Percentiles rank a stretch among this genome's conserved stretches.
These are phyloP conservation scores for Cheilosia urbana DNA, from an alignment of 2,888 invertebrate genomes.

Conservation along the genomic window DNA sequence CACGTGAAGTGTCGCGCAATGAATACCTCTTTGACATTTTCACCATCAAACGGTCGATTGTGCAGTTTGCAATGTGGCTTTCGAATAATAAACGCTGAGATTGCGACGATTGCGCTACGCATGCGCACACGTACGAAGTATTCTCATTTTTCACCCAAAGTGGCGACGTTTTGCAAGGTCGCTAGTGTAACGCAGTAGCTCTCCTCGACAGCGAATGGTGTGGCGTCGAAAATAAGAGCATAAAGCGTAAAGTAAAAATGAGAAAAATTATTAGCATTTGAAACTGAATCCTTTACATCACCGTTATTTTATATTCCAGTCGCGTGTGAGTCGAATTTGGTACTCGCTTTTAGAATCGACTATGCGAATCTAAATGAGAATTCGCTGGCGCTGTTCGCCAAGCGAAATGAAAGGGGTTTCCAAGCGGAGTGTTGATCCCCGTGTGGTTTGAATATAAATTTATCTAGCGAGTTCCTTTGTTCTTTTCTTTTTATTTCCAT, in stretches of 20 bases:
- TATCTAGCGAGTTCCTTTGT: background rate
- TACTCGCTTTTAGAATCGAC: conserved; percentile 47
- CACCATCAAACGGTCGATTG: conserved; percentile 24
- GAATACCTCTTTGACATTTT: conserved; percentile 62
- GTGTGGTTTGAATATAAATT: conserved; percentile 53
- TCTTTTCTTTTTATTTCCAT: conserved; percentile 11
- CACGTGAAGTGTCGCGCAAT: conserved; percentile 51
- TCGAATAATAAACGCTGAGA: background rate
- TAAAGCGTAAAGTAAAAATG: background rate
- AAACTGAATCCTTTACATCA: conserved; percentile 65
- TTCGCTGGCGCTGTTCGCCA: conserved; percentile 35
- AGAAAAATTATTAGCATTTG: conserved; percentile 30
- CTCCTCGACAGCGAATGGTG: background rate
- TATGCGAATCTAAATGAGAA: conserved; percentile 29
- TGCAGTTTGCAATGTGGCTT: conserved; percentile 4
- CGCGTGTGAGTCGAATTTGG: conserved; percentile 60
- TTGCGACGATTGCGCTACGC: conserved; percentile 4
- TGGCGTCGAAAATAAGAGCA: conserved; percentile 55
- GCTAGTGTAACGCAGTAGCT: conserved; percentile 18
- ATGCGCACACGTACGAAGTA: conserved; percentile 33
- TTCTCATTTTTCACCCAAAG: conserved; percentile 12
- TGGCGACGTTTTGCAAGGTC: conserved; percentile 60
- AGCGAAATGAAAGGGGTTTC: conserved; percentile 28
- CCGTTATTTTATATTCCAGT: conserved; percentile 41
- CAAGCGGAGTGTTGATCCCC: conserved; percentile 8